Percentiles rank a stretch among this genome's conserved stretches.
These are phyloP conservation scores for Muraenolepis orangiensis DNA, from an alignment of 2,797 vertebrate genomes.

Conservation along the genomic window DNA sequence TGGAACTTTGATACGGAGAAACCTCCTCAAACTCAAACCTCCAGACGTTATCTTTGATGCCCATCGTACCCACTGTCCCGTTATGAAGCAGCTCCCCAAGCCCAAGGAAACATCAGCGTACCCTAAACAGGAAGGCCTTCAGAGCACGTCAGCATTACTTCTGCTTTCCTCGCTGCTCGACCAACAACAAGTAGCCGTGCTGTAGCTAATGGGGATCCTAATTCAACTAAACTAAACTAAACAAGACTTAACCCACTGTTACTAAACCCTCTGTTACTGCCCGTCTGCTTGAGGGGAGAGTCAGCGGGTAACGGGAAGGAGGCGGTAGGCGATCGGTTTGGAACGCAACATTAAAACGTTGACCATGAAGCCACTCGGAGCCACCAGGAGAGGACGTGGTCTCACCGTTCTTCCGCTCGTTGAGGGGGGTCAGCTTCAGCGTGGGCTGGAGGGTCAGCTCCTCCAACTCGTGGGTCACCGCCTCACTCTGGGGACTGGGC, in stretches of 20 bases:
- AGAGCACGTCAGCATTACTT: not conserved
- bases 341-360: not conserved
- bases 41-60: not conserved
- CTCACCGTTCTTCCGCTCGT: constrained; percentile 95
- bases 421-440: constrained; percentile 86
- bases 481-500: constrained; percentile 96
- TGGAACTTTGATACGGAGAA: too few species aligned
- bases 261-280: too few species aligned
- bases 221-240: too few species aligned
- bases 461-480: constrained; percentile 90
- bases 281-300: not conserved
- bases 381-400: not conserved
- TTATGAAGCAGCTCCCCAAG: not conserved
- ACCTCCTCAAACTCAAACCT: too few species aligned
- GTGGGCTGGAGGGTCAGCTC: constrained; percentile 88
- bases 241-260: too few species aligned
- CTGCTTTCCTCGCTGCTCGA: too few species aligned
- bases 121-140: not conserved
- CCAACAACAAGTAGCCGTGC: too few species aligned
- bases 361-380: not conserved
- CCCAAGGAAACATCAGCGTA: too few species aligned
- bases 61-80: not conserved
- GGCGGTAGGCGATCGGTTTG: too few species aligned
- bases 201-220: too few species aligned
- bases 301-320: not conserved